A percentile compares a stretch with the other conserved stretches of the same genome.
Evolutionary conservation across 2,113 vertebrate species (phyloP).

Genomic region (Rana temporaria): DNA sequence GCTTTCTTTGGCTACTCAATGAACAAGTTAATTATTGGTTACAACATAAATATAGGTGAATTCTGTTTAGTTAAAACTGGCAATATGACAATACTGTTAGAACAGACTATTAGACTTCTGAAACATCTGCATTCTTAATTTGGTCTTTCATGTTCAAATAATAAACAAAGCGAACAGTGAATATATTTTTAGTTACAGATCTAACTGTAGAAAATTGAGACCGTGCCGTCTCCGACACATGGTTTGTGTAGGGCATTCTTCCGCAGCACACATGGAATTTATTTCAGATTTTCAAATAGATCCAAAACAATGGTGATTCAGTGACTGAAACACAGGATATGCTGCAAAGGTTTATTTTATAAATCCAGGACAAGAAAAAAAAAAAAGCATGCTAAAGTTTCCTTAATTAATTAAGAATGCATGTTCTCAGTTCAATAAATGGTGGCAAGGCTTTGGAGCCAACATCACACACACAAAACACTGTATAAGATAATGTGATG

Average conservation of each 20-base stretch:
- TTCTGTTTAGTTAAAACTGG: too few relatives aligned
- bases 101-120: background rate
- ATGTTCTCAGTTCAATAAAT: conserved; percentile 23
- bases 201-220: conserved; percentile 46
- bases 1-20: too few relatives aligned
- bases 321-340: conserved; percentile 61
- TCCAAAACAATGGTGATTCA: conserved; percentile 68
- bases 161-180: conserved; percentile 33
- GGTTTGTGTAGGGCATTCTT: conserved; percentile 35
- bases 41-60: too few relatives aligned
- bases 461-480: conserved; percentile 29
- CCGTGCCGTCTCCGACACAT: conserved; percentile 43
- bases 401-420: conserved; percentile 41
- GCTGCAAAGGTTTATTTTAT: conserved; percentile 66
- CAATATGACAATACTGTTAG: too few relatives aligned
- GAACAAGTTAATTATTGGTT: too few relatives aligned
- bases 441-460: conserved; percentile 9
- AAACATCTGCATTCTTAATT: conserved; percentile 35
- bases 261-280: conserved; percentile 59
- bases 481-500: conserved; percentile 32
- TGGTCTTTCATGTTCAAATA: conserved; percentile 5
- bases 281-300: conserved; percentile 68
- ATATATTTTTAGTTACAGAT: conserved; percentile 44
- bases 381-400: conserved; percentile 57
- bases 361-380: conserved; percentile 63